phyloP scores from a whole-genome alignment of 2,888 invertebrate genomes.

The Drosophila tanythrix region DNA sequence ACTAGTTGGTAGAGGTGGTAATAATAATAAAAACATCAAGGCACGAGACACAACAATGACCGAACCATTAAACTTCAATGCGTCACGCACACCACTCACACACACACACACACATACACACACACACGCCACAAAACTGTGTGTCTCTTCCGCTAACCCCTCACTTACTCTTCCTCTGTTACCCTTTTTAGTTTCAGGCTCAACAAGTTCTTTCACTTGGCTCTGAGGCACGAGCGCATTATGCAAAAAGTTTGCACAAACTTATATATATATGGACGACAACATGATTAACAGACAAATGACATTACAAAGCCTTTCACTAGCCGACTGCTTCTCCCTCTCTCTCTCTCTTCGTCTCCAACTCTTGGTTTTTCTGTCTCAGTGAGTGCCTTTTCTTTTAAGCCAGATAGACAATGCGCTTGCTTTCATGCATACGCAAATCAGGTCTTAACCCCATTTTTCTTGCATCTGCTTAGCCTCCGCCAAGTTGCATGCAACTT shows the following conservation, averaged over 20 bases:
- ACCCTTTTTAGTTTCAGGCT: slow-evolving; percentile 36
- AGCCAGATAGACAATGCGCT: slow-evolving; percentile 56
- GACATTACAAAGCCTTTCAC: slow-evolving; percentile 75
- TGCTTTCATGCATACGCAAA: slow-evolving; percentile 66
- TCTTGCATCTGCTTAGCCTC: slow-evolving; percentile 55
- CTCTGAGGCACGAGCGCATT: slow-evolving; percentile 65
- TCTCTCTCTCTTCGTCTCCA: slow-evolving; percentile 8
- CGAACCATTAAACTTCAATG: slow-evolving; percentile 64
- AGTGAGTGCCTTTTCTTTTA: slow-evolving; percentile 5
- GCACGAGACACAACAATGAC: slow-evolving; percentile 42
- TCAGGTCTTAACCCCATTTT: slow-evolving; percentile 74
- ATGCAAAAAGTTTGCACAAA: slow-evolving; percentile 69
- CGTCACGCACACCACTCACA: slow-evolving; percentile 60
- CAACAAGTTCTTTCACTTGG: slow-evolving; percentile 70
- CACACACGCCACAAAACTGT: slow-evolving; percentile 17
- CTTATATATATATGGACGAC: slow-evolving; percentile 60
- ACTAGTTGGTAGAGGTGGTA: background rate
- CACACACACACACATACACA: too few relatives aligned
- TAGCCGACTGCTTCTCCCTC: slow-evolving; percentile 47
- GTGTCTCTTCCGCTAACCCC: background rate
- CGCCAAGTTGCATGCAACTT: slow-evolving; percentile 59
- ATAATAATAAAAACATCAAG: slow-evolving; percentile 27
- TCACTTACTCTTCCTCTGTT: background rate
- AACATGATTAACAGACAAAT: slow-evolving; percentile 77
- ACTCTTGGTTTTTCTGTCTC: slow-evolving; percentile 38